Evolutionary conservation across 2,113 vertebrate species (phyloP).

Genomic region (Tyto alba): DNA sequence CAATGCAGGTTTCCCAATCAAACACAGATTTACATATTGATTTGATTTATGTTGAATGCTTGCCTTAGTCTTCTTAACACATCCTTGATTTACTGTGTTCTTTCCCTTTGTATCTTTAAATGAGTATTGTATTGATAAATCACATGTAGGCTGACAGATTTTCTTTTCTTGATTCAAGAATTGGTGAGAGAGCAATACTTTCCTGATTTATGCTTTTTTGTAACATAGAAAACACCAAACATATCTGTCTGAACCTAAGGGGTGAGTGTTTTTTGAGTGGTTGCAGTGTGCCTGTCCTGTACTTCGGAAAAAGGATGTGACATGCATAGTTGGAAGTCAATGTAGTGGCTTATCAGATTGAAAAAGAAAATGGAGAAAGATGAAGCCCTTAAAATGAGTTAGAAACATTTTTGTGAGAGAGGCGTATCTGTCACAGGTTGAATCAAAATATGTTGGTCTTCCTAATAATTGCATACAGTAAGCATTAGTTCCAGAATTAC

Average conservation of each 20-base stretch:
- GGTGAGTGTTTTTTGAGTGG: neutral
- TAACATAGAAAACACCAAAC: neutral
- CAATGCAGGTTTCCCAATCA: neutral
- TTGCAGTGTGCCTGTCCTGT: neutral
- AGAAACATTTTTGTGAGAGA: neutral
- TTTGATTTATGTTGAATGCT: constrained; percentile 36
- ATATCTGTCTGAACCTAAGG: neutral
- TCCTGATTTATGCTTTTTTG: neutral
- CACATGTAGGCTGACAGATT: neutral
- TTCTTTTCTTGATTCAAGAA: neutral
- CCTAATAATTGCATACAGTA: neutral
- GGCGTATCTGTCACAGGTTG: neutral
- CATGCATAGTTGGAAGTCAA: neutral
- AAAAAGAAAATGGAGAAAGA: neutral
- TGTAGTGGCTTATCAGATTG: neutral
- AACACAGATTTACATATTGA: constrained; percentile 8
- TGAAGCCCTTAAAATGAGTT: neutral
- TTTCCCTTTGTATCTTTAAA: neutral
- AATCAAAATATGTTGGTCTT: neutral
- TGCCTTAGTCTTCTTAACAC: neutral
- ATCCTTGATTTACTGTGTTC: neutral
- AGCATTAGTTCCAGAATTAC: neutral
- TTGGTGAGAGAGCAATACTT: neutral
- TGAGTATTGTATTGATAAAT: neutral
- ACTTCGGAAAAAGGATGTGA: neutral